phyloP scores from a whole-genome alignment of 2,888 invertebrate species.

The Drosophila borealis region DNA sequence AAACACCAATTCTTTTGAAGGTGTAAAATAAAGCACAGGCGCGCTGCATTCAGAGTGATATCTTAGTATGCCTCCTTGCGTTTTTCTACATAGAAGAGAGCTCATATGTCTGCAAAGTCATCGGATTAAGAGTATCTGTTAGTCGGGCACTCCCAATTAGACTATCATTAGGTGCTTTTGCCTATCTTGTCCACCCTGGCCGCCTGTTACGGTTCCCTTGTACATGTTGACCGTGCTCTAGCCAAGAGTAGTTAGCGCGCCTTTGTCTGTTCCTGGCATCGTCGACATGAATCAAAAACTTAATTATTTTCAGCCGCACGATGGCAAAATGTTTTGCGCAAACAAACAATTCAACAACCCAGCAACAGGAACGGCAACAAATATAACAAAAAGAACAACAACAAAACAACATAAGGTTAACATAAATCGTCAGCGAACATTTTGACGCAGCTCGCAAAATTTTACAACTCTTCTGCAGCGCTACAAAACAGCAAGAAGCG shows the following conservation, averaged over 20 bases:
- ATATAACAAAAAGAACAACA: constrained; percentile 14
- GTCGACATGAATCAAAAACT: constrained; percentile 77
- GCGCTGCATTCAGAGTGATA: too few species aligned
- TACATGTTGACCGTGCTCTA: constrained; percentile 55
- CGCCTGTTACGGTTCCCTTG: constrained; percentile 31
- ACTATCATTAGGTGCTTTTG: not conserved
- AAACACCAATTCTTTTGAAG: too few species aligned
- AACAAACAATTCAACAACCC: constrained; percentile 49
- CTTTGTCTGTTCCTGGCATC: constrained; percentile 61
- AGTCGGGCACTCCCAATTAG: too few species aligned
- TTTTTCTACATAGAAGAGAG: too few species aligned
- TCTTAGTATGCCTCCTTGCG: too few species aligned
- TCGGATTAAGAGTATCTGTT: too few species aligned
- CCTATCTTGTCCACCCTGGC: not conserved
- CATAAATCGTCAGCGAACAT: constrained; percentile 69
- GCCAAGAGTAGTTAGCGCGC: constrained; percentile 60
- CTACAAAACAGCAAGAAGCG: constrained; percentile 58
- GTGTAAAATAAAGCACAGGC: too few species aligned
- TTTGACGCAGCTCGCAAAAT: constrained; percentile 72
- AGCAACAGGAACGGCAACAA: constrained; percentile 10
- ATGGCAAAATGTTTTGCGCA: constrained; percentile 60
- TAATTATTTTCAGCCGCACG: constrained; percentile 71
- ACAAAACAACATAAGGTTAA: constrained; percentile 29
- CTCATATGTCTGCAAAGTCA: too few species aligned
- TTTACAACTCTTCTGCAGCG: constrained; percentile 51